Evolutionary conservation across 2,797 vertebrate species (phyloP), one percentile per base, ranked within the genome.

Genomic region (Apodemus agrarius): DNA sequence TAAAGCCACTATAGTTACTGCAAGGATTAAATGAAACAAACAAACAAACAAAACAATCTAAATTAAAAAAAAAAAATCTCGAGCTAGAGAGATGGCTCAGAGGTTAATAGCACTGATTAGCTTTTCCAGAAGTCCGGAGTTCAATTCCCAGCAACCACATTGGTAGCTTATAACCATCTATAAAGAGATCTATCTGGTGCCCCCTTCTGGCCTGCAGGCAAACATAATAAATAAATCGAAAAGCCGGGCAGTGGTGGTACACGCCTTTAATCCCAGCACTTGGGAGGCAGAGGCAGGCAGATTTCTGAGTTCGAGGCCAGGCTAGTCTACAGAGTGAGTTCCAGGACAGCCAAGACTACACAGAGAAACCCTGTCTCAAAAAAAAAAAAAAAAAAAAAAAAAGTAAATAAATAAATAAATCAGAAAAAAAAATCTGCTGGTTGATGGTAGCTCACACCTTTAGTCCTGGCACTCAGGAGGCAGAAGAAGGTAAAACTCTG

Each of bases 11-110:
- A 67, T 1, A 69, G n/a, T 54, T 87, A 91, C 1, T 86, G 3
- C 19, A 34, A 90, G 22, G 46, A 84, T 63, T 84, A 84, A 96
- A 52, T 82, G n/a, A 95, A 91, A 96, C 26, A 19, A 52, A 40
- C 57, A 54, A 49, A n/a, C 19, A 59, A 17, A 16, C n/a, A n/a
- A n/a, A 94, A 86, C n/a, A 59, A 46, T 59, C 37, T 46, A 75
- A 86, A 89, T 13, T 43, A 4, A 63, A 65, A 84, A 67, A 65
- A 65, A 34, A 31, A 31, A 5, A 65, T 65, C 13, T 67, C 29
- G 4, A 26, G 63, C 29, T 67, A 5, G 63, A 67, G 63, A 34
- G 65, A n/a, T n/a, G 67, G 67, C 67, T n/a, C 67, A n/a, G 67
- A 69, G 67, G 16, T 69, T 69, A 69, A 69, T 31, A 69, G 14